Evolutionary conservation across 2,113 vertebrate species (phyloP).

Genomic region (Podiceps cristatus): DNA sequence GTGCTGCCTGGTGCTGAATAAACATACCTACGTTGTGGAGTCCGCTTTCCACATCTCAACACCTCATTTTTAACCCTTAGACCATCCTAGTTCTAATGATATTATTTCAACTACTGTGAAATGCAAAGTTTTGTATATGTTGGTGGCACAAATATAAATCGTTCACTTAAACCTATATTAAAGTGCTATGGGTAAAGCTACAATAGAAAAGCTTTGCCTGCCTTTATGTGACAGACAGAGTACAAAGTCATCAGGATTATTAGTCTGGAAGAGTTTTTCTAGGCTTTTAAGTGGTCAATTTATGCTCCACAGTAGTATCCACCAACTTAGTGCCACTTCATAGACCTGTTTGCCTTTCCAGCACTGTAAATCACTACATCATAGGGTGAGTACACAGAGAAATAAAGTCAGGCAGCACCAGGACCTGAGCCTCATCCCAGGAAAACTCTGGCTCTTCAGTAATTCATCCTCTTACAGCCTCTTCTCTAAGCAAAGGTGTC

Average conservation of each 20-base stretch:
- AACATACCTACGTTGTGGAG: too few relatives aligned
- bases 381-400: fast-evolving
- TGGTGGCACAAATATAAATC: fast-evolving
- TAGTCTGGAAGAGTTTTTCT: not conserved
- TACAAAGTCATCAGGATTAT: not conserved
- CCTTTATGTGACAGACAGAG: not conserved
- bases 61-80: not conserved
- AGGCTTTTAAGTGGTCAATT: not conserved
- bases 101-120: not conserved
- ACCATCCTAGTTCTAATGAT: not conserved
- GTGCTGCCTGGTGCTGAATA: too few relatives aligned
- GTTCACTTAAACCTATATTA: not conserved
- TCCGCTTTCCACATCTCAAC: too few relatives aligned
- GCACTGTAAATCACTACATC: not conserved
- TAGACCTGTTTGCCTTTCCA: not conserved
- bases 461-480: not conserved
- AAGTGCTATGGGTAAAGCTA: not conserved
- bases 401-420: not conserved
- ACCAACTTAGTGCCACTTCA: not conserved
- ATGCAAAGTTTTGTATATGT: not conserved
- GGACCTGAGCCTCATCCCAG: not conserved
- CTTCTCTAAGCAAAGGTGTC: not conserved
- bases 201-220: not conserved
- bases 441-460: not conserved
- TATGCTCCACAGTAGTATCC: not conserved